phyloP scores from a whole-genome alignment of 2,888 invertebrate genomes.

The Trilocha varians region DNA sequence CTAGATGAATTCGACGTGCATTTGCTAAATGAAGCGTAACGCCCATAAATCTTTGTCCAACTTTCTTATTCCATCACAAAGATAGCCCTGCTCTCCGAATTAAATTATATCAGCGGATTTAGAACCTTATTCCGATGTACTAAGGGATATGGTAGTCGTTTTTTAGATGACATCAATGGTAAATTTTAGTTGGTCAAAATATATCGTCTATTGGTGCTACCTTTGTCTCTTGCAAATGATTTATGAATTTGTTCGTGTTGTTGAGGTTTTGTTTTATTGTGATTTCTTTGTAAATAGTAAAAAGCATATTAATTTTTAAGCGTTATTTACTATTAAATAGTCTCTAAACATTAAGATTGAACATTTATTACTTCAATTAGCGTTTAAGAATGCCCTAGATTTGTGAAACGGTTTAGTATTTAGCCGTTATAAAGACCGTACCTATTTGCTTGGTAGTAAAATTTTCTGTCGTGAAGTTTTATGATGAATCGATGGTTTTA shows the following conservation, averaged over 20 bases:
- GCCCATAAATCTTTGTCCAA: slow-evolving; percentile 34
- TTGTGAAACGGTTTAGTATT: too few species aligned
- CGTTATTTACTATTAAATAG: too few species aligned
- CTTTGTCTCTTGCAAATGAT: slow-evolving; percentile 48
- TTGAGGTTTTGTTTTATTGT: slow-evolving; percentile 25
- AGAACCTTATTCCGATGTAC: slow-evolving; percentile 16
- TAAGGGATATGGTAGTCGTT: slow-evolving; percentile 6
- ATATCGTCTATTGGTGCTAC: slow-evolving; percentile 45
- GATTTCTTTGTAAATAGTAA: too few species aligned
- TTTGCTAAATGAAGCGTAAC: slow-evolving; percentile 69
- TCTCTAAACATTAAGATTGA: too few species aligned
- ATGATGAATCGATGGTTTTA: too few species aligned
- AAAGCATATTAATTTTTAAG: too few species aligned
- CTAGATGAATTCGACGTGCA: slow-evolving; percentile 65
- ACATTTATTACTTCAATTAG: too few species aligned
- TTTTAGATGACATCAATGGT: slow-evolving; percentile 3
- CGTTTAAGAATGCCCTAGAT: too few species aligned
- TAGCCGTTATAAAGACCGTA: too few species aligned
- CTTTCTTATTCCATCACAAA: slow-evolving; percentile 36
- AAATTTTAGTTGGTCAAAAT: slow-evolving; percentile 15
- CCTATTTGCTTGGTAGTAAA: too few species aligned
- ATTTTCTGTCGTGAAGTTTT: too few species aligned
- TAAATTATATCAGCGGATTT: slow-evolving; percentile 9
- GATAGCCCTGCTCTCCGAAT: slow-evolving; percentile 13
- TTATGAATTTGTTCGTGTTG: slow-evolving; percentile 44